Evolutionary conservation across 2,797 vertebrate genomes (phyloP).

Genomic region (Rhinophrynus dorsalis): DNA sequence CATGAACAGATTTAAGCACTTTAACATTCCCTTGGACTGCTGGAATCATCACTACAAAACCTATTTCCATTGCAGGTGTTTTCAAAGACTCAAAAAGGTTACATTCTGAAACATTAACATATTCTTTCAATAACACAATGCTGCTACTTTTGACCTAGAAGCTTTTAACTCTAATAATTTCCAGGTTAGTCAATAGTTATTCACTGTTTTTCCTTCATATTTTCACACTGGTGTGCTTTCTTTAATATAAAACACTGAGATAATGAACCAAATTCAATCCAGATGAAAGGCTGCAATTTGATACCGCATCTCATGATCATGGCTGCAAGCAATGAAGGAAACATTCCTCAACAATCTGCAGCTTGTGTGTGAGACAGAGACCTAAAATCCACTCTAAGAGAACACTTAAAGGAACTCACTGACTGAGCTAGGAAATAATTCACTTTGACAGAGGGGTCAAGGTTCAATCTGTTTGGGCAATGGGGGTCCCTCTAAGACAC

Average conservation of each 20-base stretch:
- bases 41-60: conserved; percentile 53
- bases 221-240: conserved; percentile 63
- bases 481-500: neutral
- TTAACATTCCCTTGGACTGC: conserved; percentile 45
- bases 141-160: conserved; percentile 61
- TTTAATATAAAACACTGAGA: conserved; percentile 59
- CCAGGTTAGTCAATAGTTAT: conserved; percentile 59
- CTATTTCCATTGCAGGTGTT: conserved; percentile 66
- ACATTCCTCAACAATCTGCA: conserved; percentile 32
- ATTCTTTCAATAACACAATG: conserved; percentile 69
- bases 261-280: conserved; percentile 67
- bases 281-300: conserved; percentile 62
- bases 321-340: conserved; percentile 48
- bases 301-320: conserved; percentile 49
- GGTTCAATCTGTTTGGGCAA: conserved; percentile 13
- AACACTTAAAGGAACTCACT: conserved; percentile 27
- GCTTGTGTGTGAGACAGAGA: conserved; percentile 47
- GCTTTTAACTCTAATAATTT: conserved; percentile 70
- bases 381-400: neutral
- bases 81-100: conserved; percentile 53
- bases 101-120: conserved; percentile 62
- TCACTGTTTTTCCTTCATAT: conserved; percentile 60
- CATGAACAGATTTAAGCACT: conserved; percentile 50
- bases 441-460: conserved; percentile 17
- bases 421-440: conserved; percentile 33